Evolutionary conservation across 2,113 vertebrate species (phyloP), one percentile per base, ranked within the genome.

Genomic region (Xenopus laevis): DNA sequence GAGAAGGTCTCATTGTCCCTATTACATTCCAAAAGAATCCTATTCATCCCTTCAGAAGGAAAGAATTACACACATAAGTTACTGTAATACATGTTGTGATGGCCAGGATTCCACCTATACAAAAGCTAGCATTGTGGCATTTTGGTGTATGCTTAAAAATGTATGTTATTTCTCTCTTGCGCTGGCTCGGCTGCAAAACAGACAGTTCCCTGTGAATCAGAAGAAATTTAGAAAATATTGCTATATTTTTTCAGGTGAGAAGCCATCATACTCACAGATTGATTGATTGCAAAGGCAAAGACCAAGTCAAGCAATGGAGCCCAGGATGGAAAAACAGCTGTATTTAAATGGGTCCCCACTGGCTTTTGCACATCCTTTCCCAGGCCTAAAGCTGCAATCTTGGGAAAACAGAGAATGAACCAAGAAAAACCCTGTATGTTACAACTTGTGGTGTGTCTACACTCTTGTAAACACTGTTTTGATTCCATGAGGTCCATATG

Each of bases 281-380:
- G 18, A 45, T 33, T 45, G n/a, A 69, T 55, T 13, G 52, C 30
- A 63, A 69, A 45, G 66, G 58, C 66, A 75, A 76, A 69, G 66
- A 69, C 21, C 66, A 69, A 50, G 33, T 20, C 59, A 69, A 69
- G n/a, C n/a, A 16, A 30, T 33, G 20, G 58, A 52, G 47, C 65
- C 53, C 45, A 62, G 33, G 57, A 64, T 53, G 73, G 73, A 69
- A 59, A 69, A 76, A 69, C 73, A 76, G 73, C 66, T 76, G 73
- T 64, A 47, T 44, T 69, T 76, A 46, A 63, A 76, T 76, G 46
- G 66, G 58, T 76, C 73, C 73, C 73, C 47, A 45, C 47, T 69
- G 73, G 59, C 20, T 69, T 55, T 69, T 55, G 47, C 27, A 69
- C 58, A 63, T 76, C 73, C 73, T 69, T 76, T 76, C 73, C 66